Percentiles rank a stretch among this genome's conserved stretches.
phyloP scores from a whole-genome alignment of 2,797 vertebrate species.

The Lutjanus argentimaculatus region DNA sequence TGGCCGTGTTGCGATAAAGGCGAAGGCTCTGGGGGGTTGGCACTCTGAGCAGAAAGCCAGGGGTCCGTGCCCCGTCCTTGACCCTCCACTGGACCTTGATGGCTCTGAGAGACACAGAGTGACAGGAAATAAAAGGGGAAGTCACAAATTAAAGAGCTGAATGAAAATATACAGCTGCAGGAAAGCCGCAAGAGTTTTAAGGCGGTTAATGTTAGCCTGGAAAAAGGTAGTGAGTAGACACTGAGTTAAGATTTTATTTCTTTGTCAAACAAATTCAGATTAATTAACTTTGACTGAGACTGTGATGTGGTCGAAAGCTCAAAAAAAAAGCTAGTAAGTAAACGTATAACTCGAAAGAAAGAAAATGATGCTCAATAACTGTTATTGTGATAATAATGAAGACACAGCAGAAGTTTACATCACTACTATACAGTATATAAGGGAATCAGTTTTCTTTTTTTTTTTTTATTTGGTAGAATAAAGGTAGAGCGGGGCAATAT shows the following conservation, averaged over 20 bases:
- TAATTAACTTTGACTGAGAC: not conserved
- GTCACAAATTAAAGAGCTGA: constrained; percentile 22
- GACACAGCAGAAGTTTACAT: not conserved
- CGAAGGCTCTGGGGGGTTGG: constrained; percentile 33
- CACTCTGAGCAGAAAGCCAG: constrained; percentile 29
- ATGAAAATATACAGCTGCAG: not conserved
- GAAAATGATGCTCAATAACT: not conserved
- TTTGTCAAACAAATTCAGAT: not conserved
- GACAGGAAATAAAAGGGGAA: constrained; percentile 26
- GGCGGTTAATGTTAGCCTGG: not conserved
- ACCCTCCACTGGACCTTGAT: constrained; percentile 49
- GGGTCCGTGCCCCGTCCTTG: constrained; percentile 65
- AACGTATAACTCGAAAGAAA: not conserved
- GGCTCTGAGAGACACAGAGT: not conserved
- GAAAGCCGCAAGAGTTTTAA: not conserved
- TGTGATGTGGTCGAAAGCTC: not conserved
- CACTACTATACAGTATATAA: too few species aligned
- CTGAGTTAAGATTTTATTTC: not conserved
- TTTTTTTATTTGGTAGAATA: not conserved
- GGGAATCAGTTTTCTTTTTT: not conserved
- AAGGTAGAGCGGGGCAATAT: too few species aligned
- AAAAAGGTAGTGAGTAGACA: not conserved
- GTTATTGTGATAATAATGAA: not conserved
- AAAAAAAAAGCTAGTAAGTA: not conserved
- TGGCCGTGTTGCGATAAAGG: constrained; percentile 40